A percentile compares a stretch with the other conserved stretches of the same genome.
Conservation (phyloP, 1,140 invertebrate genomes). For the Aradophagus sp. region DNA sequence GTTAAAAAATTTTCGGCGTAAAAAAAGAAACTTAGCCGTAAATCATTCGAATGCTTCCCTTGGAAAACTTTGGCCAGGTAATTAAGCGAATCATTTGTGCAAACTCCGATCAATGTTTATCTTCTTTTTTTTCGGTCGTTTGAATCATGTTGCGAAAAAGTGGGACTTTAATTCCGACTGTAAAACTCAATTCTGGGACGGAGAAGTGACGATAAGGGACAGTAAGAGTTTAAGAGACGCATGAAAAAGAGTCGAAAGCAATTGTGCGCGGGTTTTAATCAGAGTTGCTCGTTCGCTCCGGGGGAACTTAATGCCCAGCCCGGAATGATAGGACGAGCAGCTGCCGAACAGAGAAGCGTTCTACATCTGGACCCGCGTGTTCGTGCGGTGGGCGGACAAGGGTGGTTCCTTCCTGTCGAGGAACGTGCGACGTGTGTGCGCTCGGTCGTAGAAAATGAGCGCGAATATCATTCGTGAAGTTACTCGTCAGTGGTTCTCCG, state of each 20-base stretch:
- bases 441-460: slow-evolving; percentile 27
- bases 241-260: background rate
- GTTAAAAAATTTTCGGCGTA: too few relatives aligned
- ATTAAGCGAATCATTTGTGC: too few relatives aligned
- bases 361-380: slow-evolving; percentile 46
- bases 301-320: background rate
- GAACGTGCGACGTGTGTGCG: slow-evolving; percentile 35
- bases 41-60: too few relatives aligned
- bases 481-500: slow-evolving; percentile 32
- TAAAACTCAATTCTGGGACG: too few relatives aligned
- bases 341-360: slow-evolving; percentile 42
- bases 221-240: too few relatives aligned
- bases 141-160: too few relatives aligned
- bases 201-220: too few relatives aligned
- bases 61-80: too few relatives aligned
- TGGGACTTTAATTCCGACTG: too few relatives aligned
- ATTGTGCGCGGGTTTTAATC: slow-evolving; percentile 38
- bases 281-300: slow-evolving; percentile 1
- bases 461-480: slow-evolving; percentile 33
- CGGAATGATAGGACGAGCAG: slow-evolving; percentile 26
- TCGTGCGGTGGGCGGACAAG: slow-evolving; percentile 36
- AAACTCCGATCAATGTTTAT: too few relatives aligned
- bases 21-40: too few relatives aligned
- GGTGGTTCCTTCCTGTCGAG: slow-evolving; percentile 42
- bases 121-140: too few relatives aligned